phyloP scores from a whole-genome alignment of 1,140 invertebrate genomes.

The Drosophila saltans region DNA sequence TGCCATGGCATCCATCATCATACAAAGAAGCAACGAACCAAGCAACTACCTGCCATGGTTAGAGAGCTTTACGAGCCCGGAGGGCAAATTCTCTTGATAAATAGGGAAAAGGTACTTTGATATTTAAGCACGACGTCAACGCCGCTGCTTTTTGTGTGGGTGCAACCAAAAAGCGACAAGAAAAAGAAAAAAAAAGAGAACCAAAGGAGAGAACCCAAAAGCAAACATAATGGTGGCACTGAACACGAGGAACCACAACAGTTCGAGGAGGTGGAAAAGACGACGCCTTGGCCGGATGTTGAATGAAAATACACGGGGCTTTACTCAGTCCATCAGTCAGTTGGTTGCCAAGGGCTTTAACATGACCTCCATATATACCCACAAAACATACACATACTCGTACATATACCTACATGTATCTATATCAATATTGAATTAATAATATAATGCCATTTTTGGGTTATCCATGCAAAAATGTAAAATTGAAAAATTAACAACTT shows the following conservation, averaged over 20 bases:
- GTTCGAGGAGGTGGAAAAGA: background rate
- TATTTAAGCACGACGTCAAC: constrained; percentile 76
- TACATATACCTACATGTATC: too few relatives aligned
- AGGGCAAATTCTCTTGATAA: constrained; percentile 29
- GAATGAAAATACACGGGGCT: background rate
- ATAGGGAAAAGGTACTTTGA: constrained; percentile 69
- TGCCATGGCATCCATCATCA: constrained; percentile 39
- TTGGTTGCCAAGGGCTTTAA: background rate
- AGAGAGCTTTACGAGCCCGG: background rate
- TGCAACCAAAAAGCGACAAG: constrained; percentile 1
- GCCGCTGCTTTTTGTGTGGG: constrained; percentile 40
- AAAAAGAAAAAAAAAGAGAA: background rate
- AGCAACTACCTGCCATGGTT: constrained; percentile 39
- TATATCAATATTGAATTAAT: too few relatives aligned
- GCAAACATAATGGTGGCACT: constrained; percentile 19
- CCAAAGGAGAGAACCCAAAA: constrained; percentile 3
- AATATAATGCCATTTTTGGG: too few relatives aligned
- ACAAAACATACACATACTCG: constrained; percentile 23
- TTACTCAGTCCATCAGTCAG: background rate
- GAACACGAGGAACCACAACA: constrained; percentile 43
- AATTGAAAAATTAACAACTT: too few relatives aligned
- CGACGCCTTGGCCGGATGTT: constrained; percentile 6
- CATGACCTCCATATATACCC: constrained; percentile 15
- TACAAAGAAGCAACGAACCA: constrained; percentile 4
- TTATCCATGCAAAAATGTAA: too few relatives aligned